Evolutionary conservation across 2,888 invertebrate species (phyloP), one percentile per base, ranked within the genome.

Genomic region (Tribolium freemani): DNA sequence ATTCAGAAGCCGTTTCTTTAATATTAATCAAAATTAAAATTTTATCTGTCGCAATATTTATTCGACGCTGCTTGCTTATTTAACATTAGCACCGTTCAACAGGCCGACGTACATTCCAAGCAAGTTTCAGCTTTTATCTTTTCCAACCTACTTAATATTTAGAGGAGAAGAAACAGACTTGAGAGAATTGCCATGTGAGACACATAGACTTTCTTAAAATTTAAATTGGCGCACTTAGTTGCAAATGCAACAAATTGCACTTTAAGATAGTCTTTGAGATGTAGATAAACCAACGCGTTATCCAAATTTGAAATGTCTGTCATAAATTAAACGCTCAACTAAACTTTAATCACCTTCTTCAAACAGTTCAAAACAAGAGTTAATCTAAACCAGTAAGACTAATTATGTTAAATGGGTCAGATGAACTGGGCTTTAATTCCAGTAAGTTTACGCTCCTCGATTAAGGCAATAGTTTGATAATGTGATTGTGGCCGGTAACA

Each of bases 391-490:
- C 76, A 78, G 76, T 75, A 80, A 72, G 75, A 78, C 78, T 82
- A 82, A 83, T 83, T 81, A 82, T 81, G 81, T 79, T 81, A 80
- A 82, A 82, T 81, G 82, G 80, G 74, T 78, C 76, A 82, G 79
- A 80, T 78, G 80, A 81, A 80, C 77, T 80, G 72, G 76, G 75
- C 76, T 78, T 77, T 79, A 81, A 80, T 82, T 75, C 76, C 75
- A 57, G 71, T 70, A 80, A 82, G 79, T 82, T 83, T 81, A 81
- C 80, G 80, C 76, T 76, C 73, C 73, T 70, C 81, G 80, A 83
- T 83, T 83, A 83, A 76, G 76, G 78, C 78, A 79, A 82, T 82
- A 79, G 81, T 80, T 82, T 81, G 81, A 82, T 83, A 83, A 83
- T 83, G 83, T 81, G 83, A 83, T 82, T 83, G 83, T 78, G 83